These are phyloP conservation scores for Hippocampus kuda DNA, from an alignment of 2,797 vertebrate genomes.

Conservation along the genomic window DNA sequence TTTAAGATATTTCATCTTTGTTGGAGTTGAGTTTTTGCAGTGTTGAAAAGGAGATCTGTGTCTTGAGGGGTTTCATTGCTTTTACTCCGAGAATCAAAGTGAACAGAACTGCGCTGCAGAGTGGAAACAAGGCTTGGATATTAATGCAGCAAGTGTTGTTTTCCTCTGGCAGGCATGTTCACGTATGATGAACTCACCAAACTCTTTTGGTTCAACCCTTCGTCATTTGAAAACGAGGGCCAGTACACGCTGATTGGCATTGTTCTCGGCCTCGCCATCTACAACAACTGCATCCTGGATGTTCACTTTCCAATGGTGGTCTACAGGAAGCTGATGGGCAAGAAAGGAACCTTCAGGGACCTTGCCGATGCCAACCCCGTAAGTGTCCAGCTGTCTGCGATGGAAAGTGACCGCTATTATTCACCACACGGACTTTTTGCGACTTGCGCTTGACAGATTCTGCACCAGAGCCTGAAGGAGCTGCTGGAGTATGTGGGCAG, in stretches of 20 bases:
- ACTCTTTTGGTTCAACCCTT: slow-evolving; percentile 96
- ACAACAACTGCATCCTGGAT: slow-evolving; percentile 98
- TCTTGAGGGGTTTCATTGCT: neutral
- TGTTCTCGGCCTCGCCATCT: slow-evolving; percentile 93
- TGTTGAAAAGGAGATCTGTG: neutral
- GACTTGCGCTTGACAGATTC: slow-evolving; percentile 67
- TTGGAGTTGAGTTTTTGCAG: neutral
- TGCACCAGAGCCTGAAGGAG: slow-evolving; percentile 91
- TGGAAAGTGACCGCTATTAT: neutral
- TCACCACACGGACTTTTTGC: neutral
- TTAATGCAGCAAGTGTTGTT: neutral
- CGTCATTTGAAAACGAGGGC: slow-evolving; percentile 95
- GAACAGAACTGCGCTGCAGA: neutral
- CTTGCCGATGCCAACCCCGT: slow-evolving; percentile 95
- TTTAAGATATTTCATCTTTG: neutral
- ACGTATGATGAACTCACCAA: slow-evolving; percentile 93
- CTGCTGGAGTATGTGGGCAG: slow-evolving; percentile 90
- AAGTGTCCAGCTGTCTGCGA: slow-evolving; percentile 37
- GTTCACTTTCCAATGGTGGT: slow-evolving; percentile 99
- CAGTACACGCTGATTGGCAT: slow-evolving; percentile 99
- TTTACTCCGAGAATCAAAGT: neutral
- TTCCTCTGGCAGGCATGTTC: slow-evolving; percentile 84
- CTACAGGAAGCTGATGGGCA: slow-evolving; percentile 98
- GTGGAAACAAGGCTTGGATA: neutral
- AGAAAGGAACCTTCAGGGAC: slow-evolving; percentile 97